Percentiles rank a stretch among this genome's conserved stretches.
These are phyloP conservation scores for Chlorocebus sabaeus DNA, from an alignment of 2,113 vertebrate genomes.

Conservation along the genomic window DNA sequence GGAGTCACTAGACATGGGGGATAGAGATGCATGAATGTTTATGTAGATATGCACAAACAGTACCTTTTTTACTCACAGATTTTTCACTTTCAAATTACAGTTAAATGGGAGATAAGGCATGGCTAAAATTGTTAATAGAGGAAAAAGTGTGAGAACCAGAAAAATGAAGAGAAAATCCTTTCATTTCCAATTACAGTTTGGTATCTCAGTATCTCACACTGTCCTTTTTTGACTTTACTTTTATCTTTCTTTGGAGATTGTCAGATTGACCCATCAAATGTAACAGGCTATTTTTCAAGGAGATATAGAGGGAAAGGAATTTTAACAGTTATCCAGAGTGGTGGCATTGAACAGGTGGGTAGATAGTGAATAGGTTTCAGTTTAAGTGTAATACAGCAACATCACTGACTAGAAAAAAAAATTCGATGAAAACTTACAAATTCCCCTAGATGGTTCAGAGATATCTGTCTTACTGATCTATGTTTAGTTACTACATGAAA, in stretches of 20 bases:
- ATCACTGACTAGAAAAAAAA: not conserved
- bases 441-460: not conserved
- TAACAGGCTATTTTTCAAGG: not conserved
- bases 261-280: not conserved
- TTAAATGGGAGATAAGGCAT: not conserved
- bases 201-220: not conserved
- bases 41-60: not conserved
- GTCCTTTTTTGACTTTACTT: not conserved
- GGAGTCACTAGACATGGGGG: fast-evolving
- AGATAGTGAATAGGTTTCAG: not conserved
- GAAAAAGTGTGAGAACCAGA: not conserved
- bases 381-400: not conserved
- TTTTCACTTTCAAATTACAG: not conserved
- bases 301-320: not conserved
- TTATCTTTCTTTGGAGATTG: not conserved
- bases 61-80: not conserved
- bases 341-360: not conserved
- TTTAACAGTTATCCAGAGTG: not conserved
- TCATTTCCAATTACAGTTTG: not conserved
- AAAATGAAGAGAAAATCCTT: not conserved
- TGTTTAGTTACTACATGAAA: not conserved
- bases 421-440: not conserved
- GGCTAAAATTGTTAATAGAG: not conserved
- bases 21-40: not conserved
- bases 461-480: not conserved